Percentiles rank a stretch among this genome's conserved stretches.
These are phyloP conservation scores for Therioaphis trifolii DNA, from an alignment of 2,888 invertebrate species.

Conservation along the genomic window DNA sequence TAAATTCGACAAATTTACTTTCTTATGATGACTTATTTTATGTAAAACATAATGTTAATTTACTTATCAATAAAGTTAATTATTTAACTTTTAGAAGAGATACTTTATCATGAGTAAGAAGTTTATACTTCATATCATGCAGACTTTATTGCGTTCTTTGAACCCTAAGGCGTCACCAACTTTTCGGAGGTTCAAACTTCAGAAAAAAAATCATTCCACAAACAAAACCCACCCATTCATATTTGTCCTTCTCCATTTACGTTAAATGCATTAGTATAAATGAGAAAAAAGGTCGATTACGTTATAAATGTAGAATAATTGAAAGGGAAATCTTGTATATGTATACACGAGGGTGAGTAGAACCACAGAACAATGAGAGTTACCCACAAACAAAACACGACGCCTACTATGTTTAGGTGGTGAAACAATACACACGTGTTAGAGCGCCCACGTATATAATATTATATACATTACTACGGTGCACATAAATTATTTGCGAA, in stretches of 20 bases:
- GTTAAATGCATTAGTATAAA: background rate
- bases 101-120: background rate
- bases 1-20: too few species aligned
- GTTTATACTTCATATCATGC: background rate
- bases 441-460: too few species aligned
- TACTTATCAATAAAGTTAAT: too few species aligned
- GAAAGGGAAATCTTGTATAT: background rate
- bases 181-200: background rate
- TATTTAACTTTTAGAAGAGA: too few species aligned
- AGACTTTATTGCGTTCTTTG: background rate
- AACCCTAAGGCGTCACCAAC: background rate
- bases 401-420: background rate
- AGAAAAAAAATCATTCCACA: background rate
- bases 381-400: background rate
- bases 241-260: background rate
- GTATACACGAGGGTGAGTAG: background rate
- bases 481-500: too few species aligned
- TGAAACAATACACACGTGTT: background rate
- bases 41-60: too few species aligned
- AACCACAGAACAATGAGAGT: slow-evolving; percentile 4
- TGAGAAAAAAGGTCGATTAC: background rate
- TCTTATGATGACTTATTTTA: too few species aligned
- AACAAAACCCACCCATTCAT: background rate
- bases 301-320: slow-evolving; percentile 16
- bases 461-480: background rate